A percentile compares a stretch with the other conserved stretches of the same genome.
Evolutionary conservation across 2,113 vertebrate genomes (phyloP).

Genomic region (Takifugu bimaculatus): DNA sequence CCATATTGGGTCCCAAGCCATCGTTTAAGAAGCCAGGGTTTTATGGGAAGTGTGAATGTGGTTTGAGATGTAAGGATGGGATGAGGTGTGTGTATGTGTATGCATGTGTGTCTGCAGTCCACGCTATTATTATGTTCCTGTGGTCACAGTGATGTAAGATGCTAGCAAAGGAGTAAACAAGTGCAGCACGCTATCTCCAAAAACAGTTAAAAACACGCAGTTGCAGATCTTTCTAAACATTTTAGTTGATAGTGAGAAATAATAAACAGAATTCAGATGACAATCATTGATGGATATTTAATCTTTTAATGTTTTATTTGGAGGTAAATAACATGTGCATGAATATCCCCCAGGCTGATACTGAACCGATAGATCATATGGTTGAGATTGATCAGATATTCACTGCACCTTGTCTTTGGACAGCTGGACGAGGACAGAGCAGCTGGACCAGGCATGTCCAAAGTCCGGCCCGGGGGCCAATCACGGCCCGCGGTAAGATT

Average conservation of each 20-base stretch:
- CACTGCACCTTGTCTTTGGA: no score
- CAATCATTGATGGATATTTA: no score
- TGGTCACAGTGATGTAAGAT: constrained; percentile 74
- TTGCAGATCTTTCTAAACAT: constrained; percentile 15
- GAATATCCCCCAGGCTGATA: no score
- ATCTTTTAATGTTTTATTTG: no score
- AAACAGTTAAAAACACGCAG: constrained; percentile 51
- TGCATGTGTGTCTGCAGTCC: constrained; percentile 46
- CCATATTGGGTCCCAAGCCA: constrained; percentile 55
- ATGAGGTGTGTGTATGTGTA: constrained; percentile 46
- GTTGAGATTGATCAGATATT: no score
- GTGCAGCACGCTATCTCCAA: constrained; percentile 63
- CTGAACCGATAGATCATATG: no score
- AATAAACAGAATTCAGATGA: background rate
- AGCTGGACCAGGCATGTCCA: no score
- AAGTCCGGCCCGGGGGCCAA: no score
- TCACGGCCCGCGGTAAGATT: no score
- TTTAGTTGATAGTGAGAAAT: background rate
- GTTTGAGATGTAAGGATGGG: constrained; percentile 61
- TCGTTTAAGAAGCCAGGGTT: constrained; percentile 59
- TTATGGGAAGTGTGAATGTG: constrained; percentile 75
- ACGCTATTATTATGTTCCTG: constrained; percentile 75
- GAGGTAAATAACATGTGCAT: no score
- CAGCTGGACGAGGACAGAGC: no score
- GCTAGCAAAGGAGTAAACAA: constrained; percentile 74